A percentile compares a stretch with the other conserved stretches of the same genome.
phyloP scores from a whole-genome alignment of 2,888 invertebrate genomes.

The Branchellion lobata region DNA sequence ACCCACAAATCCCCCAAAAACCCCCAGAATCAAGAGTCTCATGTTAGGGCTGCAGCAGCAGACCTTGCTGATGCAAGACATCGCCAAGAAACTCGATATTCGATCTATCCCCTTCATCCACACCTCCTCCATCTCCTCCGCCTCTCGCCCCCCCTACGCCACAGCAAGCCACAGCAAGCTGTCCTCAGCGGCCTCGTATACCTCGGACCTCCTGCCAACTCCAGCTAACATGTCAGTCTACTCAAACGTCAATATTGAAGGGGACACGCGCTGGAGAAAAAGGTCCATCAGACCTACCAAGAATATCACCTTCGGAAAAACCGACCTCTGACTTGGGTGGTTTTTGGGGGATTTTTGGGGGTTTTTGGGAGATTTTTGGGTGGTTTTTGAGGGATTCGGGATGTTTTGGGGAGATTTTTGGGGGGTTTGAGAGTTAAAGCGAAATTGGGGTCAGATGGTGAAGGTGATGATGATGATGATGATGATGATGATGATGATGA shows the following conservation, averaged over 20 bases:
- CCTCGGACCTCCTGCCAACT: not conserved
- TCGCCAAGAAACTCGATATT: slow-evolving; percentile 48
- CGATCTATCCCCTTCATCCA: not conserved
- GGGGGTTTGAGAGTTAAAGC: not conserved
- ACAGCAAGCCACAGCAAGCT: not conserved
- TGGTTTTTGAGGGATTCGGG: not conserved
- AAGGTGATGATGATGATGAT: slow-evolving; percentile 30
- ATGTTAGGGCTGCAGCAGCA: slow-evolving; percentile 48
- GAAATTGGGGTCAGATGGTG: not conserved
- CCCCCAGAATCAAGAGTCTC: slow-evolving; percentile 47
- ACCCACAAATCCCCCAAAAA: not conserved
- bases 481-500: slow-evolving; percentile 11
- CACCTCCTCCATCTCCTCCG: too few relatives aligned
- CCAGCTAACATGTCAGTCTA: slow-evolving; percentile 28
- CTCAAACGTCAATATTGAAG: slow-evolving; percentile 28
- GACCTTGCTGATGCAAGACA: slow-evolving; percentile 49
- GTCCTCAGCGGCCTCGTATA: not conserved
- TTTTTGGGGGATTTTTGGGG: not conserved
- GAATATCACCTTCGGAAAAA: not conserved
- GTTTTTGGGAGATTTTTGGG: not conserved
- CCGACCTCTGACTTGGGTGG: not conserved
- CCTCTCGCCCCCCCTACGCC: not conserved
- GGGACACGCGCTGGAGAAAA: slow-evolving; percentile 33
- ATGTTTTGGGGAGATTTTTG: not conserved
- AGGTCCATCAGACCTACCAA: slow-evolving; percentile 30